phyloP scores from a whole-genome alignment of 1,140 invertebrate species.

The Conus ventricosus region DNA sequence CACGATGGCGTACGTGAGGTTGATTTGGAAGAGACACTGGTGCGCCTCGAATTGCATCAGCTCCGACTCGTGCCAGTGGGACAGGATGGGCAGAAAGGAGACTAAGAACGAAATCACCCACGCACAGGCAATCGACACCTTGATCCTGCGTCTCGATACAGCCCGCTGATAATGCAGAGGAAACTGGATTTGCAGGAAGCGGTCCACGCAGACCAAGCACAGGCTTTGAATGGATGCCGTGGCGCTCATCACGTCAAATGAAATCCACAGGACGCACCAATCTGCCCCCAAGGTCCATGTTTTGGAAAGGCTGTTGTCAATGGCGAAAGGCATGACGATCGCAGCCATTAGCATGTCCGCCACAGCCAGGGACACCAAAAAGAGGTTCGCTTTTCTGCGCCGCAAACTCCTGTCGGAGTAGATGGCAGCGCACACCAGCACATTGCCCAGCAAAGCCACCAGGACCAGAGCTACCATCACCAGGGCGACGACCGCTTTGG shows the following conservation, averaged over 20 bases:
- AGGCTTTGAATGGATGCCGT: slow-evolving; percentile 78
- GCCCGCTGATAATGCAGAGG: neutral
- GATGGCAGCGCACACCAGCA: slow-evolving; percentile 86
- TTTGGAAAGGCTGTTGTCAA: slow-evolving; percentile 66
- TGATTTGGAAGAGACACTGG: neutral
- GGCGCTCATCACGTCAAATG: slow-evolving; percentile 77
- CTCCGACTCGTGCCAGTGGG: slow-evolving; percentile 11
- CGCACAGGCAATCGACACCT: too few species aligned
- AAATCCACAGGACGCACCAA: slow-evolving; percentile 77
- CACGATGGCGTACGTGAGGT: neutral
- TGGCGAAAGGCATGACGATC: slow-evolving; percentile 82
- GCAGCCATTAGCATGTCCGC: slow-evolving; percentile 90
- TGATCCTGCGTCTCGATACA: too few species aligned
- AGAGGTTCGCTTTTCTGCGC: slow-evolving; percentile 89
- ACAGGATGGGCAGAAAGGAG: too few species aligned
- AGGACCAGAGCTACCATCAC: slow-evolving; percentile 92
- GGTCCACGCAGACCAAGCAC: slow-evolving; percentile 77
- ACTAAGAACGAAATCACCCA: too few species aligned
- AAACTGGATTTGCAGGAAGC: slow-evolving; percentile 76
- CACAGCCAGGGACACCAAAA: slow-evolving; percentile 88
- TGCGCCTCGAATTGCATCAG: neutral
- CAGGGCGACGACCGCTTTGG: slow-evolving; percentile 67
- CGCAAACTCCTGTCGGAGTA: slow-evolving; percentile 93
- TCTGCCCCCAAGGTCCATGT: slow-evolving; percentile 74
- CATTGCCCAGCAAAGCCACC: slow-evolving; percentile 91